Conservation (phyloP, 64 coral and sea anemone genomes). For the Pocillopora verrucosa region DNA sequence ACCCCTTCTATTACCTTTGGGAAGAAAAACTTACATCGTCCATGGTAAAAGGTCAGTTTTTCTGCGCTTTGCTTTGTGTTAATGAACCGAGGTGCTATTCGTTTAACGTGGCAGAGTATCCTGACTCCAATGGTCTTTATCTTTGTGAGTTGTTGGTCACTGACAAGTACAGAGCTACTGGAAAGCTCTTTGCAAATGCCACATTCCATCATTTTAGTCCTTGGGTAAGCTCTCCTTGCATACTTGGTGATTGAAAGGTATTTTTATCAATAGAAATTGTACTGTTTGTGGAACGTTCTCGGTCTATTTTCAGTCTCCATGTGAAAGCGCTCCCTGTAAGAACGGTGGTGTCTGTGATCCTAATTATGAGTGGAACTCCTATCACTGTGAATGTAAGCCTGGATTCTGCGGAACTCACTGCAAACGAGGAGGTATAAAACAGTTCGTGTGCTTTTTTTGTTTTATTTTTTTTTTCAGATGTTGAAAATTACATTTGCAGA, state of each 20-base stretch:
- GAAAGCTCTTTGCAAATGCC: not conserved
- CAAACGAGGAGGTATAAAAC: not conserved
- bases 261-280: not conserved
- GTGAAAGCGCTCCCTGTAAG: conserved; percentile 1
- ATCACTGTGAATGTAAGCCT: not conserved
- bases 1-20: no score
- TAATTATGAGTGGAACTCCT: not conserved
- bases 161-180: not conserved
- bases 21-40: no score
- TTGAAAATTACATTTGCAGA: no score
- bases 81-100: not conserved
- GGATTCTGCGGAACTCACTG: conserved; percentile 1
- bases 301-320: conserved; percentile 8
- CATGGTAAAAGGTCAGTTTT: no score
- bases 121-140: not conserved
- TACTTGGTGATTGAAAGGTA: not conserved
- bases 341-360: conserved; percentile 28
- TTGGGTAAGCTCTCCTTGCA: not conserved
- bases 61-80: not conserved
- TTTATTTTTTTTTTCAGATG: no score
- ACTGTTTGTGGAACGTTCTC: no score
- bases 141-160: not conserved
- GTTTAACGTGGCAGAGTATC: not conserved
- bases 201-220: not conserved
- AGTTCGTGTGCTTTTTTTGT: no score